A percentile compares a stretch with the other conserved stretches of the same genome.
These are phyloP conservation scores for Dascyllus trimaculatus DNA, from an alignment of 2,113 vertebrate genomes.

Conservation along the genomic window DNA sequence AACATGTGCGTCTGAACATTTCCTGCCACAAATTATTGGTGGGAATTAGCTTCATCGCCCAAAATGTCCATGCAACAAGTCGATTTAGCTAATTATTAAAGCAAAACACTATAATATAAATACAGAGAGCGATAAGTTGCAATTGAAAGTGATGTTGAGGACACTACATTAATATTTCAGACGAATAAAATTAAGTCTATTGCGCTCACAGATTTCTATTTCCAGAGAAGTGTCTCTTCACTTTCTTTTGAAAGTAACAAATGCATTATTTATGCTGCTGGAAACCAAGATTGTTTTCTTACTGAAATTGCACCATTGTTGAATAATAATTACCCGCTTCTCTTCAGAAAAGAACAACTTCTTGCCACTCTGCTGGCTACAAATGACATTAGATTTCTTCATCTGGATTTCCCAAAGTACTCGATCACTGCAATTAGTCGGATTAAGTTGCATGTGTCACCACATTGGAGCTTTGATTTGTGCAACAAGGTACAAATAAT, in stretches of 20 bases:
- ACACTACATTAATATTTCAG: neutral
- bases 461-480: too few relatives aligned
- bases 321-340: neutral
- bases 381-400: neutral
- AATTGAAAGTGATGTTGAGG: neutral
- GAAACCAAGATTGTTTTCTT: slow-evolving; percentile 19
- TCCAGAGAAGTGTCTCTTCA: neutral
- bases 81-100: slow-evolving; percentile 4
- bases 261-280: slow-evolving; percentile 45
- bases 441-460: too few relatives aligned
- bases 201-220: neutral
- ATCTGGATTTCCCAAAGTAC: neutral
- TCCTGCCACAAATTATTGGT: neutral
- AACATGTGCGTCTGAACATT: neutral
- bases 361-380: neutral
- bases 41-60: neutral
- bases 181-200: neutral
- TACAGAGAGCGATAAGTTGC: neutral
- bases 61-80: neutral
- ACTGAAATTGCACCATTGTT: slow-evolving; percentile 33
- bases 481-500: neutral
- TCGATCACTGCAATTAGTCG: too few relatives aligned
- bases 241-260: neutral
- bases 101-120: neutral
- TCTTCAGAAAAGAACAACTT: neutral